These are phyloP conservation scores for Noctilio leporinus DNA, from an alignment of 2,113 vertebrate genomes.

Conservation along the genomic window DNA sequence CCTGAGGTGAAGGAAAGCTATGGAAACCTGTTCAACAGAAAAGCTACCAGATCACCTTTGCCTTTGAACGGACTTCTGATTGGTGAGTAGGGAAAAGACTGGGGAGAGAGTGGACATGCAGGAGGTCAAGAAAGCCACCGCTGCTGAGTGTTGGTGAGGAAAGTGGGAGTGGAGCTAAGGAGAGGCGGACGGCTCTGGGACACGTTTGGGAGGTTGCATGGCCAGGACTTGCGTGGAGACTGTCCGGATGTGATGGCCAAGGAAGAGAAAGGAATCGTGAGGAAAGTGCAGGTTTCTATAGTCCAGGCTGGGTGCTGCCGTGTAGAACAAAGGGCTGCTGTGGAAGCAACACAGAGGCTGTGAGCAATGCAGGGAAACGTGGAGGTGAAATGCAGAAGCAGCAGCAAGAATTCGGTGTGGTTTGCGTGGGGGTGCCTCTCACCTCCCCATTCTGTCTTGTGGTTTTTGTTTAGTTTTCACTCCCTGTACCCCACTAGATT, in stretches of 20 bases:
- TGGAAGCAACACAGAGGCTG: background rate
- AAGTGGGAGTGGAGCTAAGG: background rate
- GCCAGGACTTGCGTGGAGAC: too few species aligned
- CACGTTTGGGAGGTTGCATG: background rate
- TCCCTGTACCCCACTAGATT: background rate
- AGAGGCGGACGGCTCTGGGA: background rate
- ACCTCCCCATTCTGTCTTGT: background rate
- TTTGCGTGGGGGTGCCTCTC: background rate
- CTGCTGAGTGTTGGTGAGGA: fast-evolving
- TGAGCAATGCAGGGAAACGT: fast-evolving
- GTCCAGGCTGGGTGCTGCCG: fast-evolving
- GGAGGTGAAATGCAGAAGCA: fast-evolving
- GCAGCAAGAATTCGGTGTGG: background rate
- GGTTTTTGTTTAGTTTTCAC: background rate
- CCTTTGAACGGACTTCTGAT: background rate
- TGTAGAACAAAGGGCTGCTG: background rate
- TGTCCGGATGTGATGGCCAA: background rate
- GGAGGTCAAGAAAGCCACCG: background rate
- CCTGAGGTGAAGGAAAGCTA: background rate
- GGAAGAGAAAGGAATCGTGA: background rate
- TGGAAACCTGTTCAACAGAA: background rate
- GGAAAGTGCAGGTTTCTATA: background rate
- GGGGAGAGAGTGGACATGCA: background rate
- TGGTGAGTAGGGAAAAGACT: background rate
- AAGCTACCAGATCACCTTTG: background rate